Base-by-base conservation (phyloP, 2,113 vertebrate genomes). In the Ammodytes marinus region DNA sequence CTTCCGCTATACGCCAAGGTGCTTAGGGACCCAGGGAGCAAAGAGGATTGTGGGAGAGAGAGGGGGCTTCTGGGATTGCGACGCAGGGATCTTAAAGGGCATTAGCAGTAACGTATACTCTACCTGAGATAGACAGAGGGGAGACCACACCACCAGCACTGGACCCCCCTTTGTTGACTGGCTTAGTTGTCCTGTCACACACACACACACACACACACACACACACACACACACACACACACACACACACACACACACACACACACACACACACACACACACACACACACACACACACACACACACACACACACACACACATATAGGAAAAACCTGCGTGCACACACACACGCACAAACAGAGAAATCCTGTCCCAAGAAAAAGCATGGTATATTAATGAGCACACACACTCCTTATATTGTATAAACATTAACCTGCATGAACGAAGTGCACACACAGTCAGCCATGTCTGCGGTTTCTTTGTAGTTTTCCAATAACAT, bases 1-100 rank as follows among this genome's bases (percentile, higher is more conserved):
- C 94, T 93, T 92, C 80, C 89, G 27, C 27, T 27, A 91, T 95
- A 88, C 88, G 82, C 89, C 86, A 85, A 95, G 92, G 94, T 94
- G 91, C 95, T 97, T 96, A 96, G 93, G 91, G 87, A 94, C 87
- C 94, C 86, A 88, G 65, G 83, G 95, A 96, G 95, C 92, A 96
- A 94, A 95, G 94, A 95, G 92, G 96, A 96, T 96, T 94, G 93
- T 79, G 84, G 85, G 79, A 79, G 77, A 88, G 87, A 89, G 87
- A 80, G 80, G 77, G 80, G 86, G 87, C 82, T 86, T 80, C 83
- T 90, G 86, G 91, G 86, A 88, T 77, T 77, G 84, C 61, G 84
- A 86, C 1, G 79, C 60, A 47, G 82, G 83, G 85, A 88, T 92
- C 91, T 91, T 75, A 89, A 84, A 89, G 90, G 87, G 91, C 86